These are phyloP conservation scores for Entelurus aequoreus DNA, from an alignment of 2,113 vertebrate species.

Conservation along the genomic window DNA sequence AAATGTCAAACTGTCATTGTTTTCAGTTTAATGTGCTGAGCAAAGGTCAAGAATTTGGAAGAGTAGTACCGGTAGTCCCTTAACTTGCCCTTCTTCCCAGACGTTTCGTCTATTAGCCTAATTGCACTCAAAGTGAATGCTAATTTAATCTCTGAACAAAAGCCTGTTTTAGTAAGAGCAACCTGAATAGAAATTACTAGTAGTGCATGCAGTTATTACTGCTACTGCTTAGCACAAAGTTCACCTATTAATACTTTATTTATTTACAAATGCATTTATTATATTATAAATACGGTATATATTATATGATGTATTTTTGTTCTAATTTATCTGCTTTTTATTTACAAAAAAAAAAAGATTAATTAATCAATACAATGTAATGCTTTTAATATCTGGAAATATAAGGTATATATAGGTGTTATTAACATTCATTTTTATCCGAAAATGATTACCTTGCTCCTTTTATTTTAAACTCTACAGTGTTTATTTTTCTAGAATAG, in stretches of 20 bases:
- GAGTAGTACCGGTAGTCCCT: too few species aligned
- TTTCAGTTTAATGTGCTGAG: slow-evolving; percentile 15
- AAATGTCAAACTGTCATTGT: slow-evolving; percentile 25
- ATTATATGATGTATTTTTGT: not conserved
- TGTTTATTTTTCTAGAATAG: too few species aligned
- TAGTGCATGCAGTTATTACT: not conserved
- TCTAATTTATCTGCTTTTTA: not conserved
- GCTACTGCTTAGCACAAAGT: not conserved
- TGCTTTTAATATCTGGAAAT: too few species aligned
- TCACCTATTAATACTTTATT: not conserved
- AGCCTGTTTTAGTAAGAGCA: not conserved
- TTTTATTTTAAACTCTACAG: too few species aligned
- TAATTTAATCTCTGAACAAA: not conserved
- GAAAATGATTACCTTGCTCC: too few species aligned
- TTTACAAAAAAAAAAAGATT: not conserved
- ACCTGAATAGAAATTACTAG: not conserved
- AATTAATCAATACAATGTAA: too few species aligned
- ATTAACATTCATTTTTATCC: too few species aligned
- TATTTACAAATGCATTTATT: too few species aligned
- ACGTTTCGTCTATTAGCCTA: slow-evolving; percentile 12
- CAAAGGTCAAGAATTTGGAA: slow-evolving; percentile 1
- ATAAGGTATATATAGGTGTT: too few species aligned
- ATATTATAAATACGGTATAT: too few species aligned
- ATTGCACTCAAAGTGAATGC: not conserved
- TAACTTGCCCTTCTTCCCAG: too few species aligned